Evolutionary conservation across 2,888 invertebrate genomes (phyloP).

Genomic region (Tigriopus californicus): DNA sequence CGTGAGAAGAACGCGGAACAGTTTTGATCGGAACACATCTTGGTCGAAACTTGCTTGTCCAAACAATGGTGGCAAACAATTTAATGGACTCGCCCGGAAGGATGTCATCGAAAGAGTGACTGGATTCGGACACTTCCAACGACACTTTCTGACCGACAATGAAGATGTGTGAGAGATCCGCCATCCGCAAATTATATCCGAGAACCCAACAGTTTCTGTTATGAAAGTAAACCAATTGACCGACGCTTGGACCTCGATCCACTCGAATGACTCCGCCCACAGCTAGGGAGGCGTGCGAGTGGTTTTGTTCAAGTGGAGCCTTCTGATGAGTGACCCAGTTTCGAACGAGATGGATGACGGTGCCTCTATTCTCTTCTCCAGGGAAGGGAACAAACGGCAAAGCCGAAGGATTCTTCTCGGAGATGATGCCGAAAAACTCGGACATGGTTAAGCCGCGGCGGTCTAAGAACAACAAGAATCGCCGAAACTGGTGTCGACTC

Average conservation of each 20-base stretch:
- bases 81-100: neutral
- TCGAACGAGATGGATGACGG: neutral
- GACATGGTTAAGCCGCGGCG: neutral
- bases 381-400: neutral
- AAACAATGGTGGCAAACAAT: constrained; percentile 4
- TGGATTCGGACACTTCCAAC: neutral
- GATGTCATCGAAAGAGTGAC: too few relatives aligned
- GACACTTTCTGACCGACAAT: constrained; percentile 6
- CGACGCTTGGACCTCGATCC: constrained; percentile 3
- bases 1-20: neutral
- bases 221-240: constrained; percentile 4
- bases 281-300: neutral
- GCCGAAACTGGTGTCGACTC: too few relatives aligned
- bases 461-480: constrained; percentile 7
- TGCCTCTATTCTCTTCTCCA: neutral
- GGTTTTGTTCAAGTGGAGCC: neutral
- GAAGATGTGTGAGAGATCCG: constrained; percentile 6
- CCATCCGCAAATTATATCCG: constrained; percentile 9
- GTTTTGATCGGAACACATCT: neutral
- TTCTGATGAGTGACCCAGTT: too few relatives aligned
- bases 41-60: constrained; percentile 12
- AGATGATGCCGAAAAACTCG: neutral
- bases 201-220: constrained; percentile 11
- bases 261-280: constrained; percentile 10
- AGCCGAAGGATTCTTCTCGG: neutral